phyloP scores from a whole-genome alignment of 2,113 vertebrate species.

The Pungitius pungitius region DNA sequence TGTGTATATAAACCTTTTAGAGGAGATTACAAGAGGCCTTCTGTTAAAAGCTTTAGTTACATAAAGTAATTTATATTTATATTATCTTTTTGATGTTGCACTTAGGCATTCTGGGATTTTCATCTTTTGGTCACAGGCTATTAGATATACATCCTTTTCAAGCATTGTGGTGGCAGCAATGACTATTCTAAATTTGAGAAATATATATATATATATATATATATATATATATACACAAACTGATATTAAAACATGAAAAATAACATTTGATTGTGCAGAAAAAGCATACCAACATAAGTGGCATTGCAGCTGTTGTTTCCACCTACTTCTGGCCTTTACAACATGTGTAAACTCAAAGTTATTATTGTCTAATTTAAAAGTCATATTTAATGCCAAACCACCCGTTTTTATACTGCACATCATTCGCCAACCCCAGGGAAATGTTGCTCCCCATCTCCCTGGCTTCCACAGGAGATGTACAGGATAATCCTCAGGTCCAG shows the following conservation, averaged over 20 bases:
- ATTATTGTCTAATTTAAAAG: slow-evolving; percentile 4
- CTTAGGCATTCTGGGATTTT: neutral
- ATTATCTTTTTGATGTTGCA: neutral
- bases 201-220: neutral
- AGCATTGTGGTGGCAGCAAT: slow-evolving; percentile 6
- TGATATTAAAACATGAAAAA: neutral
- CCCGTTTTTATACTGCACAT: neutral
- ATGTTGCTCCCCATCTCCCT: neutral
- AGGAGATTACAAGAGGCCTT: neutral
- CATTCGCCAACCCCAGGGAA: neutral
- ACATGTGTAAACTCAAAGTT: slow-evolving; percentile 9
- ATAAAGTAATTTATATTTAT: neutral
- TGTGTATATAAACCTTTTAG: slow-evolving; percentile 18
- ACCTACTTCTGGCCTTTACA: too few relatives aligned
- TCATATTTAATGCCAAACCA: slow-evolving; percentile 5
- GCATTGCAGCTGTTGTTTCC: too few relatives aligned
- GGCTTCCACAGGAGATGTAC: neutral
- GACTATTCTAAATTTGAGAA: neutral
- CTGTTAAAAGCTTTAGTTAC: neutral
- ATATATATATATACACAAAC: neutral
- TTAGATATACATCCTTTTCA: neutral
- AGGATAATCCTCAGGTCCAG: slow-evolving; percentile 3
- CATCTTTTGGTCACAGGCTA: neutral
- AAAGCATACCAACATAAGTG: too few relatives aligned
- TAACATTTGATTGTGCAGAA: neutral